Percentiles rank a stretch among this genome's conserved stretches.
These are phyloP conservation scores for Caenorhabditis elegans DNA, from an alignment of 1,140 invertebrate genomes.

Conservation along the genomic window DNA sequence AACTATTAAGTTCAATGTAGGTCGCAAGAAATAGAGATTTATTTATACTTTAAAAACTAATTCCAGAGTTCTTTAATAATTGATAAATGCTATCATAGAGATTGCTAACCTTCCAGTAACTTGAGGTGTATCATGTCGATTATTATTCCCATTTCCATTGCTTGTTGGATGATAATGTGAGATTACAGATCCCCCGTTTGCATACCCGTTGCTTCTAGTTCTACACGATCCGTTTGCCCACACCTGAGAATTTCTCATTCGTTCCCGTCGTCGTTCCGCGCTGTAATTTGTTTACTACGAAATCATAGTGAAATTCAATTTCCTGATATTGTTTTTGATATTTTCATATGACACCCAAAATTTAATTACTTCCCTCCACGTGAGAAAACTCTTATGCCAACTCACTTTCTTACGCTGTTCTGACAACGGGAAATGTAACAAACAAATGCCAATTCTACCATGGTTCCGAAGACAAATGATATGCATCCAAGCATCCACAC, in stretches of 20 bases:
- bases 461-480: conserved; percentile 64
- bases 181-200: conserved; percentile 29
- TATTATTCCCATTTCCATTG: conserved; percentile 13
- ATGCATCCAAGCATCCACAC: conserved; percentile 66
- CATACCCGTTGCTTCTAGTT: conserved; percentile 15
- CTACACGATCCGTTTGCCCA: conserved; percentile 42
- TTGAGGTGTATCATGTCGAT: neutral
- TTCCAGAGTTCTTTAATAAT: neutral
- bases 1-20: neutral
- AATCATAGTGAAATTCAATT: neutral
- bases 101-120: neutral
- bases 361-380: neutral
- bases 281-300: neutral
- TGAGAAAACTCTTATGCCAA: neutral
- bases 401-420: conserved; percentile 40
- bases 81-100: no score
- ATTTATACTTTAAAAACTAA: neutral
- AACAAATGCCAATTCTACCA: conserved; percentile 65
- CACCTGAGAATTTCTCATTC: conserved; percentile 27
- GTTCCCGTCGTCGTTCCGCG: conserved; percentile 36
- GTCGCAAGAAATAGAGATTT: neutral
- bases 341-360: no score
- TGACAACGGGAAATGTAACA: conserved; percentile 63
- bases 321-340: neutral
- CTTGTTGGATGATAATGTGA: conserved; percentile 28